Conservation (phyloP, 2,888 invertebrate genomes). For the Stenolophus ochropezus region DNA sequence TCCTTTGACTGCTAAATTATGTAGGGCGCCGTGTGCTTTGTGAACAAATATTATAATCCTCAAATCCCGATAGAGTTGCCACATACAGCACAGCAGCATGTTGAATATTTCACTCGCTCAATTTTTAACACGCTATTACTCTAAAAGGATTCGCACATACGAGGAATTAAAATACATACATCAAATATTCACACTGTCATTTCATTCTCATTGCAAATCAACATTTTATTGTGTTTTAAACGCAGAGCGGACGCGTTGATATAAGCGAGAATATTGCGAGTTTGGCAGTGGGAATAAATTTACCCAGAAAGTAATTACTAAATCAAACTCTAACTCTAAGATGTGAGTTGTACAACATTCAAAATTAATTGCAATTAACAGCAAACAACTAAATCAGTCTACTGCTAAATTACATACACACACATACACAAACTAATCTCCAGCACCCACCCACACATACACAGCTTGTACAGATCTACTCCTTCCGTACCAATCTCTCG, state of each 20-base stretch:
- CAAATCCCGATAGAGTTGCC: neutral
- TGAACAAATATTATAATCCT: conserved; percentile 25
- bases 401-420: conserved; percentile 4
- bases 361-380: conserved; percentile 42
- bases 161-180: neutral
- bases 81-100: neutral
- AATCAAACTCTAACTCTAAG: conserved; percentile 8
- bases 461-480: no score
- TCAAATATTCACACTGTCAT: neutral
- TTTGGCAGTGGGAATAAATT: neutral
- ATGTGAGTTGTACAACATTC: neutral
- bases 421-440: neutral
- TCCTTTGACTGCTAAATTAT: neutral
- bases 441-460: neutral
- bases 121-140: neutral
- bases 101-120: neutral
- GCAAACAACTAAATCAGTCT: conserved; percentile 22
- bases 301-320: neutral
- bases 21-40: neutral
- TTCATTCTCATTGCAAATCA: neutral
- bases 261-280: no score
- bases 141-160: neutral
- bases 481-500: no score
- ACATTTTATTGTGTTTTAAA: neutral
- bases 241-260: no score